Evolutionary conservation across 2,888 invertebrate genomes (phyloP), one percentile per base, ranked within the genome.

Genomic region (Platynereis dumerilii): DNA sequence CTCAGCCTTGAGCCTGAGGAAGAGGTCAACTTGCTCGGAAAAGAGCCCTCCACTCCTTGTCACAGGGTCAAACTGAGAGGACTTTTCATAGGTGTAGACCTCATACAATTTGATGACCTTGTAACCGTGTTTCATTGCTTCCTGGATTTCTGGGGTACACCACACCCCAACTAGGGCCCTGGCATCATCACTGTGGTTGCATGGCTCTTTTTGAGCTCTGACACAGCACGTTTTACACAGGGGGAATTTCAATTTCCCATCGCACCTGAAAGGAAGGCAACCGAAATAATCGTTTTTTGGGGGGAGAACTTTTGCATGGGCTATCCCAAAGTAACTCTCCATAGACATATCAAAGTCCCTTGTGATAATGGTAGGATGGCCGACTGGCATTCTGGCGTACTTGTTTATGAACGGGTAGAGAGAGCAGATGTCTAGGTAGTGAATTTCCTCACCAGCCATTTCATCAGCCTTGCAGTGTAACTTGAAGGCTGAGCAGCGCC

Each of bases 141-240:
- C 77, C 34, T 72, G 34, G 0, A 84, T 56, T 68, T 84, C 83
- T 20, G 77, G 78, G 0, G 75, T 72, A 20, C 81, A 77, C 80
- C 78, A 84, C 1, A 80, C 80, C 7, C 83, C 78, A 0, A 34
- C 61, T 2, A 82, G 63, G 3, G 54, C 55, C 55, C 78, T 68
- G 12, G 77, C 72, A 27, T 69, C 67, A 29, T 52, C 34, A 20
- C 7, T 7, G 29, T 52, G 52, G 1, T 17, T 2, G 52, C 60
- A 60, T n/a, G n/a, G 17, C 34, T 28, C 34, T 60, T 20, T n/a
- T 52, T 17, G 29, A 52, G 34, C 10, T 5, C 28, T n/a, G 29
- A 48, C 7, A 71, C n/a, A 76, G 67, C 82, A 82, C 0, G 70
- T 72, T 15, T 74, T 68, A 72, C 83, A 83, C 2, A 84, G 65